These are phyloP conservation scores for Synanthedon formicaeformis DNA, from an alignment of 2,888 invertebrate genomes.

Conservation along the genomic window DNA sequence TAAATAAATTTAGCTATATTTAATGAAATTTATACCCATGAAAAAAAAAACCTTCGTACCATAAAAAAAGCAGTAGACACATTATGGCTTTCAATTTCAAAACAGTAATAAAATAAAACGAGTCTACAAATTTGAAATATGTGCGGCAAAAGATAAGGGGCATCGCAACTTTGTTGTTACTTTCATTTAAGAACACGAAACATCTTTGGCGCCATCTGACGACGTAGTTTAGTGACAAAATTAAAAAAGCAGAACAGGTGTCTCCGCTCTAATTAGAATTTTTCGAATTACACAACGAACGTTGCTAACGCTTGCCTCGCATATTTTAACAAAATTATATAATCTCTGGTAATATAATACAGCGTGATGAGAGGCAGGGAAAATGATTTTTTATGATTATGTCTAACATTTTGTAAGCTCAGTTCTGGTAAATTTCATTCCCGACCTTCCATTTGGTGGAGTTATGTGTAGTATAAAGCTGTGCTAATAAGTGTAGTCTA, in stretches of 20 bases:
- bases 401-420: slow-evolving; percentile 1
- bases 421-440: slow-evolving; percentile 1
- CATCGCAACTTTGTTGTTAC: slow-evolving; percentile 35
- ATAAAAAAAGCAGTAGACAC: no score
- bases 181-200: slow-evolving; percentile 24
- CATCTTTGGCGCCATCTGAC: slow-evolving; percentile 51
- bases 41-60: no score
- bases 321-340: slow-evolving; percentile 19
- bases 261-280: slow-evolving; percentile 58
- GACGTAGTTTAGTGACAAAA: slow-evolving; percentile 51
- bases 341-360: slow-evolving; percentile 4
- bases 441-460: slow-evolving; percentile 1
- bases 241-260: slow-evolving; percentile 63
- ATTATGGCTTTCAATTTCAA: no score
- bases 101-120: neutral
- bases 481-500: neutral
- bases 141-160: slow-evolving; percentile 28
- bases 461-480: slow-evolving; percentile 1
- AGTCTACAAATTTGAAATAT: slow-evolving; percentile 10
- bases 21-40: no score
- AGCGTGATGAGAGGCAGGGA: slow-evolving; percentile 1
- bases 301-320: slow-evolving; percentile 22
- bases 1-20: no score
- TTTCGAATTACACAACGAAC: slow-evolving; percentile 56
- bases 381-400: slow-evolving; percentile 4